Evolutionary conservation across 2,113 vertebrate genomes (phyloP).

Genomic region (Scomber colias): DNA sequence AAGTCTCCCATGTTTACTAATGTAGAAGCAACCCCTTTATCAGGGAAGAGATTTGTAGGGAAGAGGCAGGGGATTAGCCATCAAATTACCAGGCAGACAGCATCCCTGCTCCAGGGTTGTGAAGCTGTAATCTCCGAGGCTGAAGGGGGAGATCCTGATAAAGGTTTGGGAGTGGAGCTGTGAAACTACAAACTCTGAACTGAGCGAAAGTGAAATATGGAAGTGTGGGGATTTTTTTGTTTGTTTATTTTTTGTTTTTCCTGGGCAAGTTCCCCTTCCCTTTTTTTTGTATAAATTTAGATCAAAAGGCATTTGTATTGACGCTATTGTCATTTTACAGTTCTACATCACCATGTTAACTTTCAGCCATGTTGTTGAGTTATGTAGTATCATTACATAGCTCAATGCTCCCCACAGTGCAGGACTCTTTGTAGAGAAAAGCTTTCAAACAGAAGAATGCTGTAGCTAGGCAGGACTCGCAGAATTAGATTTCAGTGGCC

Average conservation of each 20-base stretch:
- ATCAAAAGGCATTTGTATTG: background rate
- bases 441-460: slow-evolving; percentile 37
- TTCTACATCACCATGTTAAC: background rate
- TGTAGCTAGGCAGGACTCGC: slow-evolving; percentile 59
- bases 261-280: background rate
- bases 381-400: slow-evolving; percentile 34
- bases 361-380: slow-evolving; percentile 3
- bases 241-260: background rate
- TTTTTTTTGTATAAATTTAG: background rate
- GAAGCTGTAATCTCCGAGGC: slow-evolving; percentile 76
- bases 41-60: slow-evolving; percentile 80
- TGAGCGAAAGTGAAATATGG: slow-evolving; percentile 44
- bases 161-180: slow-evolving; percentile 70
- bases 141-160: slow-evolving; percentile 74
- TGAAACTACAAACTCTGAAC: slow-evolving; percentile 53
- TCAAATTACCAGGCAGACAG: slow-evolving; percentile 83
- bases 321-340: background rate
- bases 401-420: slow-evolving; percentile 5
- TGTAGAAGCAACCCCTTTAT: slow-evolving; percentile 79
- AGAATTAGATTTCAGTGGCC: slow-evolving; percentile 71
- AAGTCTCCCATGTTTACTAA: slow-evolving; percentile 78
- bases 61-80: slow-evolving; percentile 82
- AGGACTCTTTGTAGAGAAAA: slow-evolving; percentile 31
- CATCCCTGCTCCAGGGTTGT: slow-evolving; percentile 76
- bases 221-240: slow-evolving; percentile 18